Conservation (phyloP, 2,888 invertebrate species). For the Dichetophora obliterata region DNA sequence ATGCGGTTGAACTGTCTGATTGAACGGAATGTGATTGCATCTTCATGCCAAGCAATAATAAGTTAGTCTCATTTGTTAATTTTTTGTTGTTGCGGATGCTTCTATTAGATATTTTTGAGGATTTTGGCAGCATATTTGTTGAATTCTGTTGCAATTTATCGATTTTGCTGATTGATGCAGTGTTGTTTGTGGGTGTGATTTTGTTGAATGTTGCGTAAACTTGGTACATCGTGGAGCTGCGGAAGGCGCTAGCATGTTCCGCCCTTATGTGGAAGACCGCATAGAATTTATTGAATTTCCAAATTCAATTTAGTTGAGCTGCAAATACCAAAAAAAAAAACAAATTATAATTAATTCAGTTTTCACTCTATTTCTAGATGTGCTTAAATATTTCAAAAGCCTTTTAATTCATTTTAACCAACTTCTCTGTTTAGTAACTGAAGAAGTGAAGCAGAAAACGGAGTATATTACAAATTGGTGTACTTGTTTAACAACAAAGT, state of each 20-base stretch:
- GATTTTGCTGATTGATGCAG: not conserved
- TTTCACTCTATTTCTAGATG: too few species aligned
- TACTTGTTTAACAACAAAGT: too few species aligned
- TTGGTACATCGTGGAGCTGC: conserved; percentile 4
- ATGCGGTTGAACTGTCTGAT: not conserved
- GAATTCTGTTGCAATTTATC: conserved; percentile 12
- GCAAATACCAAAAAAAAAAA: too few species aligned
- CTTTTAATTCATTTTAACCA: too few species aligned
- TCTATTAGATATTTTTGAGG: not conserved
- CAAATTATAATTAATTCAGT: too few species aligned
- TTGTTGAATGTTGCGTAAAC: not conserved
- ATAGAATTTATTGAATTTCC: not conserved
- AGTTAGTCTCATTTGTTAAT: conserved; percentile 17
- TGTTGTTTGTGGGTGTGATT: not conserved
- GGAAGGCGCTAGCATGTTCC: conserved; percentile 11
- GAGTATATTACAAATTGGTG: too few species aligned
- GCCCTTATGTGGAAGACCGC: not conserved
- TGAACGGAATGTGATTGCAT: conserved; percentile 23
- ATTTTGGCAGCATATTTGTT: conserved; percentile 2
- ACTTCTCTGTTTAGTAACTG: too few species aligned
- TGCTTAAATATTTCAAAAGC: too few species aligned
- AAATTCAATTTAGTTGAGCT: too few species aligned
- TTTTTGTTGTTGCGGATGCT: conserved; percentile 11
- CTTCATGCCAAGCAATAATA: conserved; percentile 7
- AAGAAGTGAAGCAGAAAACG: too few species aligned